Percentiles rank a stretch among this genome's conserved stretches.
Evolutionary conservation across 2,888 invertebrate species (phyloP).

Genomic region (Gortyna flavago): DNA sequence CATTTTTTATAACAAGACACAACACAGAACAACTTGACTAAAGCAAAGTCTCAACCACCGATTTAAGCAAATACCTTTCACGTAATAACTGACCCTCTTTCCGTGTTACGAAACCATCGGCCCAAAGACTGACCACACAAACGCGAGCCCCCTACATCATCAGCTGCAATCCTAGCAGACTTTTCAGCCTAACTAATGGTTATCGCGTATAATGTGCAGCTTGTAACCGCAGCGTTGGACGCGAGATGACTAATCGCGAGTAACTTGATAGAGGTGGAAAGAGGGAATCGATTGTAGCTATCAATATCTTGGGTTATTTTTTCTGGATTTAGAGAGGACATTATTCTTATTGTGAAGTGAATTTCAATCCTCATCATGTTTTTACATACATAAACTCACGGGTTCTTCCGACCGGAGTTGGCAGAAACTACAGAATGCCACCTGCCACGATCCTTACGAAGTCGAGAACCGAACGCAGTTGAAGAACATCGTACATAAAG

Average conservation of each 20-base stretch:
- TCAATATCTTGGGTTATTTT: background rate
- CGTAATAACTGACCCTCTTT: constrained; percentile 46
- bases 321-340: background rate
- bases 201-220: constrained; percentile 71
- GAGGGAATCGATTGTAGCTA: constrained; percentile 10
- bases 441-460: too few species aligned
- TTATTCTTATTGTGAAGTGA: background rate
- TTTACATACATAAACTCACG: background rate
- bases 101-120: constrained; percentile 54
- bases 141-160: constrained; percentile 51
- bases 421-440: background rate
- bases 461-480: background rate
- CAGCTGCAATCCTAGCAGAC: constrained; percentile 61
- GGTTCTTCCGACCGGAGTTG: background rate
- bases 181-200: constrained; percentile 62
- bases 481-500: background rate
- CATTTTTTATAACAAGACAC: background rate
- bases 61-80: constrained; percentile 36
- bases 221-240: constrained; percentile 58
- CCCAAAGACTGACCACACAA: constrained; percentile 57
- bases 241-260: constrained; percentile 70
- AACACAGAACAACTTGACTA: background rate
- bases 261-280: constrained; percentile 64
- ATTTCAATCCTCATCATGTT: background rate
- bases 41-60: background rate